These are phyloP conservation scores for Atta colombica DNA, from an alignment of 1,140 invertebrate genomes.

Conservation along the genomic window DNA sequence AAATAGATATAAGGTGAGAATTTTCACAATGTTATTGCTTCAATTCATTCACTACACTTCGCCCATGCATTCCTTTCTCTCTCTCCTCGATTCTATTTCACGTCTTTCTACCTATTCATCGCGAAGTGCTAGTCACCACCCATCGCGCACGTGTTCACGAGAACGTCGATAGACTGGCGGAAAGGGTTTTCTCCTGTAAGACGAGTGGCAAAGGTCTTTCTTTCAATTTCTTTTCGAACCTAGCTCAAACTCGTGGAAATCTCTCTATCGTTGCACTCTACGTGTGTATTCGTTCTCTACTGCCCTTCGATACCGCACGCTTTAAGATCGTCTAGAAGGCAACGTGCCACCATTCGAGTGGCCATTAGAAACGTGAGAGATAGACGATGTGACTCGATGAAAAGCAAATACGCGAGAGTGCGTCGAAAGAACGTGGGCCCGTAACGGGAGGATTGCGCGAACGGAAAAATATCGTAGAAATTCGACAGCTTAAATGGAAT, in stretches of 20 bases:
- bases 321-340: constrained; percentile 63
- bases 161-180: constrained; percentile 58
- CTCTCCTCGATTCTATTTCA: constrained; percentile 67
- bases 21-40: constrained; percentile 52
- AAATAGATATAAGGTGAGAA: constrained; percentile 17
- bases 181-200: constrained; percentile 75
- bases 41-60: constrained; percentile 51
- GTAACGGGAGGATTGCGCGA: background rate
- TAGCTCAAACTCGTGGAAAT: constrained; percentile 57
- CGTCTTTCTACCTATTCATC: constrained; percentile 71
- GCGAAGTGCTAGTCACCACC: constrained; percentile 70
- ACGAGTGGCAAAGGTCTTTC: constrained; percentile 66
- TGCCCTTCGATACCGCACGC: constrained; percentile 56
- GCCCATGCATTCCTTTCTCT: constrained; percentile 29
- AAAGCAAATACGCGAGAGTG: constrained; percentile 53
- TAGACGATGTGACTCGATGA: constrained; percentile 46
- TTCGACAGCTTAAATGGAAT: constrained; percentile 41
- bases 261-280: constrained; percentile 54
- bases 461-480: constrained; percentile 49
- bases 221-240: constrained; percentile 52
- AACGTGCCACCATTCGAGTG: constrained; percentile 57
- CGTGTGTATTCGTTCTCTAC: constrained; percentile 56
- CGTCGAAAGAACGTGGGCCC: constrained; percentile 26
- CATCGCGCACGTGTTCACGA: constrained; percentile 54
- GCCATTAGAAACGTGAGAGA: constrained; percentile 55